Evolutionary conservation across 2,797 vertebrate genomes (phyloP).

Genomic region (Sparus aurata): DNA sequence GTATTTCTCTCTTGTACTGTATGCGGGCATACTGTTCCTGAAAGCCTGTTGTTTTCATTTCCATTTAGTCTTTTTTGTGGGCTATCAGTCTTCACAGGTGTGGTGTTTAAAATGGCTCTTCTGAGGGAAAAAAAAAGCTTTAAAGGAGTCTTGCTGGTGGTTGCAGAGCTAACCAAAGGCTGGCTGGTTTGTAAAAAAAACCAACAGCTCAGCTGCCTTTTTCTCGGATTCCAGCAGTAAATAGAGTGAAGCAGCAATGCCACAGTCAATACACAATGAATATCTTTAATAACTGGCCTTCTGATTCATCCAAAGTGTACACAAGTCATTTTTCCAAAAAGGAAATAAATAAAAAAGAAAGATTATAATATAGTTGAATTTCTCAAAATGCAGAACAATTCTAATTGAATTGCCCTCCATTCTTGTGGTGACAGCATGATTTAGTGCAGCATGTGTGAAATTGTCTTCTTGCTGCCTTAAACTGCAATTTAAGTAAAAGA

Average conservation of each 20-base stretch:
- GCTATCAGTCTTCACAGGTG: constrained; percentile 55
- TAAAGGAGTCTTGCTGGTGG: constrained; percentile 50
- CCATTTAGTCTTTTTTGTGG: constrained; percentile 47
- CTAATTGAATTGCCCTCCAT: constrained; percentile 33
- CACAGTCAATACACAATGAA: constrained; percentile 30
- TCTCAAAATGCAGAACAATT: constrained; percentile 49
- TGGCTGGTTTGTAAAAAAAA: constrained; percentile 53
- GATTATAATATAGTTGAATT: constrained; percentile 30
- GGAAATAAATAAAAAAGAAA: not conserved
- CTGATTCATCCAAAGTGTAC: constrained; percentile 29
- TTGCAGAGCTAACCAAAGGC: constrained; percentile 48
- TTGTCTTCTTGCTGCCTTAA: constrained; percentile 46
- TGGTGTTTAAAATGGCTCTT: constrained; percentile 51
- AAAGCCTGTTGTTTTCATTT: constrained; percentile 58
- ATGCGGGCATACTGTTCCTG: constrained; percentile 34
- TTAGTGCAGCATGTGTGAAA: constrained; percentile 65
- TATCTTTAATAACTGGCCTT: constrained; percentile 32
- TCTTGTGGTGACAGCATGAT: constrained; percentile 44
- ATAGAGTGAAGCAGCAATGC: constrained; percentile 27
- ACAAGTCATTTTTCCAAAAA: constrained; percentile 33
- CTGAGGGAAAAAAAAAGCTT: constrained; percentile 48
- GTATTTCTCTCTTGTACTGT: constrained; percentile 38
- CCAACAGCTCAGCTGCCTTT: constrained; percentile 44
- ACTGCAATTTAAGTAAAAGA: constrained; percentile 34
- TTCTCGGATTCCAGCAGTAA: constrained; percentile 46